phyloP scores from a whole-genome alignment of 1,140 invertebrate genomes.

The Caenorhabditis inopinata region DNA sequence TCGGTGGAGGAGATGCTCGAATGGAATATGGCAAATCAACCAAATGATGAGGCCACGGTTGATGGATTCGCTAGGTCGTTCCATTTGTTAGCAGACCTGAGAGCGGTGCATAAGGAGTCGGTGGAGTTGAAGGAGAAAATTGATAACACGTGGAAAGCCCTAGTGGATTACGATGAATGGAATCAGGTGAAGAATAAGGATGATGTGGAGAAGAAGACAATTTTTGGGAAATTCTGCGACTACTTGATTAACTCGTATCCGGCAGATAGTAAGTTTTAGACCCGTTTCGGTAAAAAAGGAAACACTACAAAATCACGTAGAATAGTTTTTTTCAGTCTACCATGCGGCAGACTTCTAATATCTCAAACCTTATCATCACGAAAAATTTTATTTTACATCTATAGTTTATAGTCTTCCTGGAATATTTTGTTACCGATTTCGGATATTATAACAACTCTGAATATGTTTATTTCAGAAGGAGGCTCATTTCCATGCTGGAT shows the following conservation, averaged over 20 bases:
- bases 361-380: no score
- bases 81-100: background rate
- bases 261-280: background rate
- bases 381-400: no score
- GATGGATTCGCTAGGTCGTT: background rate
- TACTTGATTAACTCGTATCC: background rate
- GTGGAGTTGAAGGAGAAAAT: background rate
- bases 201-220: slow-evolving; percentile 5
- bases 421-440: no score
- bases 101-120: background rate
- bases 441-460: no score
- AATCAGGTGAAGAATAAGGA: background rate
- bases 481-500: background rate
- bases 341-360: no score
- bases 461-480: background rate
- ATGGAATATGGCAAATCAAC: background rate
- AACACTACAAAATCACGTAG: no score
- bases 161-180: background rate
- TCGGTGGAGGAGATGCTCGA: slow-evolving; percentile 26
- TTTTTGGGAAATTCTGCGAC: background rate
- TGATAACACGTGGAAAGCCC: background rate
- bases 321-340: no score
- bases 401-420: no score
- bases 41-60: background rate
- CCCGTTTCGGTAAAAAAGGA: no score